Evolutionary conservation across 2,888 invertebrate species (phyloP), one percentile per base, ranked within the genome.

Genomic region (Dryococelus australis): DNA sequence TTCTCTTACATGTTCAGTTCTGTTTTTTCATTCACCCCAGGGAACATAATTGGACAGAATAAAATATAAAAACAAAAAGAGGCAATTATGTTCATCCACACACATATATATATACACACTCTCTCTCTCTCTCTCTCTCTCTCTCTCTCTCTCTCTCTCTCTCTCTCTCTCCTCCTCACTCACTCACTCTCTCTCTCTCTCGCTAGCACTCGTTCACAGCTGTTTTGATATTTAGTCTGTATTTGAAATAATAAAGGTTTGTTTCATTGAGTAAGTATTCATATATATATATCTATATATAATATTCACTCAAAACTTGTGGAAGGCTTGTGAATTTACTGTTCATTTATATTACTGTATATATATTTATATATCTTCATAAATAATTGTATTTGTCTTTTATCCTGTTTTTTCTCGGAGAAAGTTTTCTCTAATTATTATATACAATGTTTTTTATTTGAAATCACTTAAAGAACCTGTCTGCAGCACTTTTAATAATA

Each of bases 291-390:
- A 84, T 87, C 85, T 79, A 84, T 83, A 85, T 87, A 43, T 86
- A 79, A 83, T 87, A 86, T 87, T 87, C 87, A 87, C 87, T 86
- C 84, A 87, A 86, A 87, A 28, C 51, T 84, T 86, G 84, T 87
- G 87, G 87, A 87, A 87, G 87, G 87, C 87, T 86, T 87, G 87
- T 83, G 35, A 28, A 28, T 83, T 83, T 83, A 83, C 28, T 83
- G 83, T 83, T 28, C 83, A 83, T 35, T 83, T 87, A 81, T 81
- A 84, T 87, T 87, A 84, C 79, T 87, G 65, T 65, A 65, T 86
- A 53, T 87, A 87, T 87, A 83, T 86, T 51, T 86, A 86, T 83
- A 83, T 83, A 87, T 85, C 16, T 43, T 83, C 83, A 83, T 83
- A 86, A 35, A 53, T 78, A 65, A 35, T 86, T 27, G 78, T 35